These are phyloP conservation scores for Leptura quadrifasciata DNA, from an alignment of 2,888 invertebrate genomes.

Conservation along the genomic window DNA sequence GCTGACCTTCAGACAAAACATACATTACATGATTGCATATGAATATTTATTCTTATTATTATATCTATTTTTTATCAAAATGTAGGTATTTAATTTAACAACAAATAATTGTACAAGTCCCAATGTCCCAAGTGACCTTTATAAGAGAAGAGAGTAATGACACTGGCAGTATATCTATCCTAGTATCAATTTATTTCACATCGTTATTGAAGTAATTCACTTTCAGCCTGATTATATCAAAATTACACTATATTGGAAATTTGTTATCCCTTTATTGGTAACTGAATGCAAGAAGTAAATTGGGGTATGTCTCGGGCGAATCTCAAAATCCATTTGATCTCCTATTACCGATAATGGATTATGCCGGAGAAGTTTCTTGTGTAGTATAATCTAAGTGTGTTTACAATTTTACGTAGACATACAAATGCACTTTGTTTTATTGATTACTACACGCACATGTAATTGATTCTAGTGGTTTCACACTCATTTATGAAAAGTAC, in stretches of 20 bases:
- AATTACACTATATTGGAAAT: conserved; percentile 29
- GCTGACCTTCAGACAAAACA: no score
- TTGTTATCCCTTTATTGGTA: conserved; percentile 25
- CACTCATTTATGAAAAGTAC: no score
- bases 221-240: conserved; percentile 21
- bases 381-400: conserved; percentile 1
- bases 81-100: no score
- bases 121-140: neutral
- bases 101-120: neutral
- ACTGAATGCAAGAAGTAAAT: conserved; percentile 29
- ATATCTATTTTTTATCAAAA: no score
- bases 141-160: neutral
- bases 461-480: no score
- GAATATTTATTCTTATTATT: no score
- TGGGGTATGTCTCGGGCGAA: conserved; percentile 23
- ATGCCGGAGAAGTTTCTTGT: conserved; percentile 13
- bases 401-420: neutral
- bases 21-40: no score
- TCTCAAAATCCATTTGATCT: conserved; percentile 32
- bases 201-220: conserved; percentile 12
- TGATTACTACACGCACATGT: neutral
- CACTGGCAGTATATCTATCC: neutral
- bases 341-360: conserved; percentile 30
- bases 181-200: neutral
- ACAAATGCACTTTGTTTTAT: neutral